A percentile compares a stretch with the other conserved stretches of the same genome.
phyloP scores from a whole-genome alignment of 2,888 invertebrate genomes.

The Drosophila diplacantha region DNA sequence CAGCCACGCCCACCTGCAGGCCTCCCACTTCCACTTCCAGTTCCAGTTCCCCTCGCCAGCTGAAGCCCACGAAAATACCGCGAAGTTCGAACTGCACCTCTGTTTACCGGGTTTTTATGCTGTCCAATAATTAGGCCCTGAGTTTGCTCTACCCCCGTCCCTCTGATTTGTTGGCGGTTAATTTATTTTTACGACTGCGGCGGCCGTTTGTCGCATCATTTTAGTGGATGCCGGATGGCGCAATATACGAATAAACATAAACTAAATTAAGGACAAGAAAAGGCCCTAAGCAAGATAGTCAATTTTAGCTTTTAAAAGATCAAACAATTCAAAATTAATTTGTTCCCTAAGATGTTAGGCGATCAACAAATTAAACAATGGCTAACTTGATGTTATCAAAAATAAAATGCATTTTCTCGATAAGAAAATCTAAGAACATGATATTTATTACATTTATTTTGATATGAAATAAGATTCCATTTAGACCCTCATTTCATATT shows the following conservation, averaged over 20 bases:
- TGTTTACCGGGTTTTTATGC: slow-evolving; percentile 40
- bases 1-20: slow-evolving; percentile 20
- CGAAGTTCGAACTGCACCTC: slow-evolving; percentile 36
- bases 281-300: neutral
- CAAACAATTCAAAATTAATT: neutral
- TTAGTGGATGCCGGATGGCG: slow-evolving; percentile 22
- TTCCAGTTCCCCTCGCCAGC: slow-evolving; percentile 3
- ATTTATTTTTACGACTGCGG: slow-evolving; percentile 34
- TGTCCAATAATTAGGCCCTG: slow-evolving; percentile 45
- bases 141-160: slow-evolving; percentile 13
- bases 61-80: slow-evolving; percentile 15
- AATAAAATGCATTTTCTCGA: too few species aligned
- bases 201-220: slow-evolving; percentile 37
- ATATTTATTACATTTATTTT: neutral
- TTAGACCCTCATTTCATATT: neutral
- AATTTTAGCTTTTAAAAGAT: neutral
- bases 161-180: slow-evolving; percentile 16
- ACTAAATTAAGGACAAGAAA: neutral
- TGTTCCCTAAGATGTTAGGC: neutral
- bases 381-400: neutral
- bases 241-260: slow-evolving; percentile 10
- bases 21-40: slow-evolving; percentile 14
- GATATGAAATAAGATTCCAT: neutral
- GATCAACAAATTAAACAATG: too few species aligned
- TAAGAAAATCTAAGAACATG: neutral